A percentile compares a stretch with the other conserved stretches of the same genome.
phyloP scores from a whole-genome alignment of 1,140 invertebrate species.

The Neodiprion lecontei region DNA sequence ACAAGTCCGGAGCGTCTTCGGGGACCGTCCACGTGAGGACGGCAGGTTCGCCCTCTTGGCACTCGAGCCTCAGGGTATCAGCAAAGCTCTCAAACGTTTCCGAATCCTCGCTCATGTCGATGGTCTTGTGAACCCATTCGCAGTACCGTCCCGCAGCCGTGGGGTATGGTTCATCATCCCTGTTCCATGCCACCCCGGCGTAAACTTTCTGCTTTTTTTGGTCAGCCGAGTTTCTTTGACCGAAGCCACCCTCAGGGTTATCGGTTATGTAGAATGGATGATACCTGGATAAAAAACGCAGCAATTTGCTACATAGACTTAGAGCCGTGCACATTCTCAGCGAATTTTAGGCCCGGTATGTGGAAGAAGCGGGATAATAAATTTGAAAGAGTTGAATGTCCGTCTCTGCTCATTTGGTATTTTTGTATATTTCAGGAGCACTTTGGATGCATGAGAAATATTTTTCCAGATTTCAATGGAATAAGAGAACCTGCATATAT shows the following conservation, averaged over 20 bases:
- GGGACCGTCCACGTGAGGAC: constrained; percentile 83
- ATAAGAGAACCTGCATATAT: no score
- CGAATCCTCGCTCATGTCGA: constrained; percentile 69
- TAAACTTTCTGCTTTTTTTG: constrained; percentile 75
- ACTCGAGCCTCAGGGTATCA: constrained; percentile 76
- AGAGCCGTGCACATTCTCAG: neutral
- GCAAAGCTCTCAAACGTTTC: constrained; percentile 80
- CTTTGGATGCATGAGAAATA: no score
- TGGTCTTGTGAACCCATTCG: constrained; percentile 78
- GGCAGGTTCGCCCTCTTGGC: constrained; percentile 75
- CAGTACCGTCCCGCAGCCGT: constrained; percentile 79
- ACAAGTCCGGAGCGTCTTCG: constrained; percentile 76
- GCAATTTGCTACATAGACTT: neutral
- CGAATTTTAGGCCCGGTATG: neutral
- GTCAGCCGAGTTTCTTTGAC: constrained; percentile 74
- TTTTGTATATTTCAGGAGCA: no score
- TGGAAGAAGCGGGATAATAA: neutral
- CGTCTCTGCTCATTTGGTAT: no score
- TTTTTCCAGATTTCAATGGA: no score
- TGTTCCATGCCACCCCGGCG: constrained; percentile 80
- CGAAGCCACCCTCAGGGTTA: constrained; percentile 82
- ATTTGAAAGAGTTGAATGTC: no score
- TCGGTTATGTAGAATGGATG: constrained; percentile 95
- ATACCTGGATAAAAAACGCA: constrained; percentile 65
- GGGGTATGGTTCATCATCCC: constrained; percentile 78